These are phyloP conservation scores for Pseudococcus longispinus DNA, from an alignment of 2,888 invertebrate species.

Conservation along the genomic window DNA sequence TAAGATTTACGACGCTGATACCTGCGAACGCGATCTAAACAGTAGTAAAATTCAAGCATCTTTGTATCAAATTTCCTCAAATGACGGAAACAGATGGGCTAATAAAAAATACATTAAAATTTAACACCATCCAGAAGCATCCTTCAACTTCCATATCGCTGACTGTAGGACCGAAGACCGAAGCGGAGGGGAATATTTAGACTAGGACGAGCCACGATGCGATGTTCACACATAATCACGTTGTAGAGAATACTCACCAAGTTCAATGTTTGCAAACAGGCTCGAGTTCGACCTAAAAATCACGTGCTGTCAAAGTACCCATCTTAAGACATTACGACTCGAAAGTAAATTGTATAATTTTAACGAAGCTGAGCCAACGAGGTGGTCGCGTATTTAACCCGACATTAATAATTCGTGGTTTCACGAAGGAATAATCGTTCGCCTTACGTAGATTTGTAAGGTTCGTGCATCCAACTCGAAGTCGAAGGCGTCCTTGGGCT, in stretches of 20 bases:
- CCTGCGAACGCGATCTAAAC: conserved; percentile 21
- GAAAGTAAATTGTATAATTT: background rate
- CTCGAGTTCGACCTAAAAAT: background rate
- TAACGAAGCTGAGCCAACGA: background rate
- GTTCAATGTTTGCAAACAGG: background rate
- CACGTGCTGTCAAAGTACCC: conserved; percentile 10
- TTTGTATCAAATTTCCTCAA: conserved; percentile 20
- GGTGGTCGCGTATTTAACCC: background rate
- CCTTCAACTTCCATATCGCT: background rate
- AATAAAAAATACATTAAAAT: conserved; percentile 32
- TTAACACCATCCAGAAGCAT: conserved; percentile 15
- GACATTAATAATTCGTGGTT: conserved; percentile 35
- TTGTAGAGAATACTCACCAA: background rate
- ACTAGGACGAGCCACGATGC: too few relatives aligned
- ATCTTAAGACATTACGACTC: background rate
- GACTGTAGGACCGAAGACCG: too few relatives aligned
- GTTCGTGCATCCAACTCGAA: background rate
- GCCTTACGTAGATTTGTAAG: background rate
- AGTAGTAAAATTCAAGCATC: conserved; percentile 30
- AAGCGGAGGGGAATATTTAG: background rate
- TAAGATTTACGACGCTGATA: conserved; percentile 17
- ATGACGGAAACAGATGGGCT: conserved; percentile 24
- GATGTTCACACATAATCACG: conserved; percentile 1
- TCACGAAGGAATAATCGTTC: background rate
- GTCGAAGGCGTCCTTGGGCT: background rate